These are phyloP conservation scores for Synanthedon myopaeformis DNA, from an alignment of 2,888 invertebrate species.

Conservation along the genomic window DNA sequence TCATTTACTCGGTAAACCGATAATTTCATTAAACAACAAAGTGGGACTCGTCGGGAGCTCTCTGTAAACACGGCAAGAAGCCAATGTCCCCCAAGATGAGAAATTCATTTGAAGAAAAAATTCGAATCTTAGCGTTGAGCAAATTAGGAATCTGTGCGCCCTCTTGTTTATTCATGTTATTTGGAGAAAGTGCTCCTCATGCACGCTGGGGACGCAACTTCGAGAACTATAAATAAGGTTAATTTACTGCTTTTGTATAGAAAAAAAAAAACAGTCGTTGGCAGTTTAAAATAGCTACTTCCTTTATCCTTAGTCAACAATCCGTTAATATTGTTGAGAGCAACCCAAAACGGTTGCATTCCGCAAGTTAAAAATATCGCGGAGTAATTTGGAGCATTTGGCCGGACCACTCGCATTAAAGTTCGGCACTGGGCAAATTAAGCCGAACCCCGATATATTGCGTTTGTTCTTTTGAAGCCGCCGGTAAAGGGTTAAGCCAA, in stretches of 20 bases:
- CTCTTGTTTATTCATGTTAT: slow-evolving; percentile 17
- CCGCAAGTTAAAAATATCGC: slow-evolving; percentile 66
- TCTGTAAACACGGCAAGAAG: slow-evolving; percentile 67
- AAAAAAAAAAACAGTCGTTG: not conserved
- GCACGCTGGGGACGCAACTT: slow-evolving; percentile 7
- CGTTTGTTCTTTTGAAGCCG: slow-evolving; percentile 69
- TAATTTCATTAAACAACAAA: slow-evolving; percentile 71
- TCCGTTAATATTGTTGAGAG: slow-evolving; percentile 52
- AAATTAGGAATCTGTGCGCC: slow-evolving; percentile 34
- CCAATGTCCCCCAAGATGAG: slow-evolving; percentile 66
- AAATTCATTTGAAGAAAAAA: slow-evolving; percentile 66
- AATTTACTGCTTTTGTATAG: not conserved
- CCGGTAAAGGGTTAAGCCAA: slow-evolving; percentile 69
- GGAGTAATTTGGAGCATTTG: slow-evolving; percentile 65
- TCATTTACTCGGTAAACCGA: slow-evolving; percentile 71
- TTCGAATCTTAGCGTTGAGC: slow-evolving; percentile 40
- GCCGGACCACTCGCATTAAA: slow-evolving; percentile 56
- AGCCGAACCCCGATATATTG: slow-evolving; percentile 67
- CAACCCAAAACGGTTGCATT: slow-evolving; percentile 62
- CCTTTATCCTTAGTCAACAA: slow-evolving; percentile 33
- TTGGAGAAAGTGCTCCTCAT: slow-evolving; percentile 15
- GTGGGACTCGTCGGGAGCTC: slow-evolving; percentile 55
- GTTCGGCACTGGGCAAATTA: slow-evolving; percentile 63
- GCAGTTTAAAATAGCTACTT: slow-evolving; percentile 2
- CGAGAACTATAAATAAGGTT: not conserved